phyloP scores from a whole-genome alignment of 2,113 vertebrate genomes.

The Castor canadensis region DNA sequence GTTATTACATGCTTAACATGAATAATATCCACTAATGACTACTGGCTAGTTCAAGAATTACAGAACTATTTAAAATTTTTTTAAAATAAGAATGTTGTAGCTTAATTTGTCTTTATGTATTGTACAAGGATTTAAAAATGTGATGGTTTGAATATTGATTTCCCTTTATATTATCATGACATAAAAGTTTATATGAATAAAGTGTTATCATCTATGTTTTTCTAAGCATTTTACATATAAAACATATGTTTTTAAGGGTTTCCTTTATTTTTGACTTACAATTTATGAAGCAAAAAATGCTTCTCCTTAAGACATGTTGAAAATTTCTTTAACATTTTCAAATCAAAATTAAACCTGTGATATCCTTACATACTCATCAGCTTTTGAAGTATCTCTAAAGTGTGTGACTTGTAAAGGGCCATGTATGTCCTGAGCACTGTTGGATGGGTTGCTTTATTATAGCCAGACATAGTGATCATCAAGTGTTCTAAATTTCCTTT shows the following conservation, averaged over 20 bases:
- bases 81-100: background rate
- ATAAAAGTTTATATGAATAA: background rate
- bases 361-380: background rate
- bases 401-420: background rate
- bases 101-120: background rate
- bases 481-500: background rate
- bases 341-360: background rate
- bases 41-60: background rate
- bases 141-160: background rate
- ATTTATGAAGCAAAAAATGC: background rate
- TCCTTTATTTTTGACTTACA: background rate
- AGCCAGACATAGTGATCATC: background rate
- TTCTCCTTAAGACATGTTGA: background rate
- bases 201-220: background rate
- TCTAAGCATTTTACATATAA: background rate
- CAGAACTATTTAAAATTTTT: background rate
- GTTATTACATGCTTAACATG: background rate
- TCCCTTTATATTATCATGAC: background rate
- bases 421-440: background rate
- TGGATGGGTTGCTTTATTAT: background rate
- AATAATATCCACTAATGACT: background rate
- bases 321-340: background rate
- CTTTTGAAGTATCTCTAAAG: background rate
- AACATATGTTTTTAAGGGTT: background rate
- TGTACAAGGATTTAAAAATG: background rate